These are phyloP conservation scores for Phlogophora meticulosa DNA, from an alignment of 2,888 invertebrate species.

Conservation along the genomic window DNA sequence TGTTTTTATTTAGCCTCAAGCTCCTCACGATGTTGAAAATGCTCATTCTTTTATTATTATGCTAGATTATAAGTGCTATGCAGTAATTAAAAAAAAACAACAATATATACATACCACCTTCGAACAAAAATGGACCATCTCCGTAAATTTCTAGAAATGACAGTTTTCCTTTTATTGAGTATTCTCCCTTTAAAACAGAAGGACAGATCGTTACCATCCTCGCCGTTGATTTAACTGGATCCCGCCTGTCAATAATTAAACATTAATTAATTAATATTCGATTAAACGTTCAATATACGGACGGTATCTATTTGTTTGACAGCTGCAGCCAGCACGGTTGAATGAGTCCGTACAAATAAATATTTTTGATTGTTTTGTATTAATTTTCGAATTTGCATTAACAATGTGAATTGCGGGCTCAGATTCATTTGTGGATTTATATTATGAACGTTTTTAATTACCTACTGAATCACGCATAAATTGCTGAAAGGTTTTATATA, in stretches of 20 bases:
- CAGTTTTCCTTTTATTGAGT: constrained; percentile 66
- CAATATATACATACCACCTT: constrained; percentile 62
- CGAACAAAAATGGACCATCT: neutral
- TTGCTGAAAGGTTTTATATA: neutral
- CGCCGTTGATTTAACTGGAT: constrained; percentile 47
- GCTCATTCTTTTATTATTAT: too few species aligned
- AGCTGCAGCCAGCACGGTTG: constrained; percentile 19
- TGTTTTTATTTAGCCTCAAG: too few species aligned
- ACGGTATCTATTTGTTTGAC: constrained; percentile 35
- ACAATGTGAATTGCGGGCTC: constrained; percentile 11
- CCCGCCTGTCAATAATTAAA: constrained; percentile 60
- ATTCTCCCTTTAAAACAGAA: constrained; percentile 53
- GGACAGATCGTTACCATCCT: constrained; percentile 62
- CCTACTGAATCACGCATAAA: neutral
- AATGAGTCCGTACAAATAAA: constrained; percentile 22
- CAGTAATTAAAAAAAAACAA: too few species aligned
- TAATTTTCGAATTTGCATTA: constrained; percentile 33
- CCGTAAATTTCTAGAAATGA: constrained; percentile 49
- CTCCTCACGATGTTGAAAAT: too few species aligned
- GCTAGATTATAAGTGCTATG: too few species aligned
- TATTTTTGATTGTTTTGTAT: constrained; percentile 41
- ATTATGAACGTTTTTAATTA: neutral
- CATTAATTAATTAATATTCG: constrained; percentile 28
- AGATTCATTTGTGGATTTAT: constrained; percentile 17
- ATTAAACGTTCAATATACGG: constrained; percentile 43